Base-by-base conservation (phyloP, 2,797 vertebrate species). In the Spinus pinus region DNA sequence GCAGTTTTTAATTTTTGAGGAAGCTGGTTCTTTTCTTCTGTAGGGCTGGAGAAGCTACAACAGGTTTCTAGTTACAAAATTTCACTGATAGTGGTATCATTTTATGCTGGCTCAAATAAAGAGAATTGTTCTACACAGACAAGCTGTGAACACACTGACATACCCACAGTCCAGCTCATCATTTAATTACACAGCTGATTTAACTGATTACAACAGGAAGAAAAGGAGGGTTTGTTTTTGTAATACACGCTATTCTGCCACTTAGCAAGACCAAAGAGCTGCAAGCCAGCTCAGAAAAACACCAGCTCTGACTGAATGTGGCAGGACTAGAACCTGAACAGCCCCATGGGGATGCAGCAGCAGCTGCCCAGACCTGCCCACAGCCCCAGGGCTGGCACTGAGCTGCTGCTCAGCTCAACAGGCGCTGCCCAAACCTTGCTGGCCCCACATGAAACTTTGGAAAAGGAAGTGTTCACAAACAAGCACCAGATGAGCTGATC, bases 161-260 rank as follows among this genome's bases (percentile, higher is more conserved):
- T 20, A 61, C 9, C 37, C 78, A 31, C 33, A 41, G 62, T 51
- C 78, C 83, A 85, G 65, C 60, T 87, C 85, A 54, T 91, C 83
- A 82, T 87, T 88, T 79, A 94, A 95, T 94, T 91, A 94, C 74
- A 89, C 67, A 80, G 78, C 18, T 27, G 49, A 87, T 92, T 94
- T 89, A 93, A 91, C 81, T n/a, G 47, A 94, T 85, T 80, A 91
- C 44, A 81, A 53, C 67, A 46, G 51, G 70, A 92, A 90, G 77
- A 94, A 83, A 90, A 84, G 49, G 49, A 78, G 39, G 62, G 50
- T 28, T 94, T 91, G 80, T 74, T 84, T 88, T 81, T 57, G 69
- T 9, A 86, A 65, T 18, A 70, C 65, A 67, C 25, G 27, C 60
- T 83, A 23, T 42, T 86, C 80, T 53, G 39, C 30, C 58, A 54